phyloP scores from a whole-genome alignment of 2,113 vertebrate genomes.

The Lagenorhynchus albirostris region DNA sequence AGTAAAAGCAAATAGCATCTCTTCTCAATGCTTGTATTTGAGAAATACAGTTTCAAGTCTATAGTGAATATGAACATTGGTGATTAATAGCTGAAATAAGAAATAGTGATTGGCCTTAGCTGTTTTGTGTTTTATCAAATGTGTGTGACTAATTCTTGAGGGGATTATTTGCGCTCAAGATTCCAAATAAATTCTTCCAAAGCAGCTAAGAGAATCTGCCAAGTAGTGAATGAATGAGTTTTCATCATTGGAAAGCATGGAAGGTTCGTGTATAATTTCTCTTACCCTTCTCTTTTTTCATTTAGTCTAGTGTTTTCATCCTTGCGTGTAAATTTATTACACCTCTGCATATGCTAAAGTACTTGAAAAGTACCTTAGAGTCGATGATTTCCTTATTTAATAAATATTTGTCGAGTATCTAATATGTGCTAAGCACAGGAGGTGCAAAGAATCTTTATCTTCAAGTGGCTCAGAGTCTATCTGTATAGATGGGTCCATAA shows the following conservation, averaged over 20 bases:
- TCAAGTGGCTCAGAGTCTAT: background rate
- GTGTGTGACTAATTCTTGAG: slow-evolving; percentile 8
- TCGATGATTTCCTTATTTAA: background rate
- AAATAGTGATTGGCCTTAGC: slow-evolving; percentile 1
- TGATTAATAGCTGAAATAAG: slow-evolving; percentile 6
- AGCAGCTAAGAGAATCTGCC: slow-evolving; percentile 12
- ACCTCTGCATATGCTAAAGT: background rate
- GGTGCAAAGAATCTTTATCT: background rate
- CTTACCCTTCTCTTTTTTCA: background rate
- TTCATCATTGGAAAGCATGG: background rate
- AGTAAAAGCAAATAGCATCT: slow-evolving; percentile 56
- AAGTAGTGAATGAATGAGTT: background rate
- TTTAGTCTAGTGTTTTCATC: background rate
- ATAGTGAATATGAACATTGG: slow-evolving; percentile 1
- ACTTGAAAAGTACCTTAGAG: background rate
- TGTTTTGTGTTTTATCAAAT: background rate
- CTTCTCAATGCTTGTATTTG: slow-evolving; percentile 23
- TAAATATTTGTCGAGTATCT: background rate
- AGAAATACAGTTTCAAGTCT: slow-evolving; percentile 35
- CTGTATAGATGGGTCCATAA: background rate
- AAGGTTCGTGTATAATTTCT: background rate
- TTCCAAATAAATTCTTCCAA: slow-evolving; percentile 43
- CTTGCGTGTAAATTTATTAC: background rate
- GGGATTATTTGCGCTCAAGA: background rate
- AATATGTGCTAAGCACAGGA: background rate